Percentiles rank a stretch among this genome's conserved stretches.
Evolutionary conservation across 2,888 invertebrate species (phyloP).

Genomic region (Drosophila nr. medialis): DNA sequence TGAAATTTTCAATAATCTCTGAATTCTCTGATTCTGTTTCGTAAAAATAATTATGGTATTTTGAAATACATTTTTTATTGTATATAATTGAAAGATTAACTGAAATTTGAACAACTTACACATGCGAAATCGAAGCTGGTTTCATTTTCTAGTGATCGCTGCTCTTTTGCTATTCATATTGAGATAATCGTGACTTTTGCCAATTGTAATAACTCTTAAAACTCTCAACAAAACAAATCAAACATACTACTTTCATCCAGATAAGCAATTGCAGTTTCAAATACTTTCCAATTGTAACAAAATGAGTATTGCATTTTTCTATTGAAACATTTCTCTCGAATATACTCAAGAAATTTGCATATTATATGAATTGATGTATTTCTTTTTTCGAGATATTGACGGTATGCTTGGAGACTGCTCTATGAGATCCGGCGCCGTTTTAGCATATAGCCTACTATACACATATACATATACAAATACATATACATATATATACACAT

Average conservation of each 20-base stretch:
- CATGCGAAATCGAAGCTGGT: neutral
- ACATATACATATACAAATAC: conserved; percentile 49
- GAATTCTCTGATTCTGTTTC: neutral
- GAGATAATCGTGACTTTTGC: conserved; percentile 6
- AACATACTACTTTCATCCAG: conserved; percentile 5
- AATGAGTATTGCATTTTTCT: conserved; percentile 72
- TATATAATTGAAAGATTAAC: neutral
- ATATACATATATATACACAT: conserved; percentile 42
- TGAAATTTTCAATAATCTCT: neutral
- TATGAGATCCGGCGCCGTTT: conserved; percentile 36
- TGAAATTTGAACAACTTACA: neutral
- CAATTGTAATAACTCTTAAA: conserved; percentile 7
- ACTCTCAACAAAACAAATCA: conserved; percentile 13
- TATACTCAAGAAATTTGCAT: conserved; percentile 45
- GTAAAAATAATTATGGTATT: neutral
- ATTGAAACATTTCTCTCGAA: conserved; percentile 39
- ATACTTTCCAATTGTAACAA: conserved; percentile 66
- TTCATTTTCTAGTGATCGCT: neutral
- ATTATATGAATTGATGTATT: conserved; percentile 28
- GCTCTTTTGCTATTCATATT: conserved; percentile 22
- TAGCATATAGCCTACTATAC: conserved; percentile 56
- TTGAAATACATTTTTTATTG: neutral
- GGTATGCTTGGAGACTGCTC: conserved; percentile 12
- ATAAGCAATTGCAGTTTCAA: conserved; percentile 61
- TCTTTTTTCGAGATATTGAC: conserved; percentile 39